Evolutionary conservation across 2,113 vertebrate genomes (phyloP).

Genomic region (Callopanchax toddi): DNA sequence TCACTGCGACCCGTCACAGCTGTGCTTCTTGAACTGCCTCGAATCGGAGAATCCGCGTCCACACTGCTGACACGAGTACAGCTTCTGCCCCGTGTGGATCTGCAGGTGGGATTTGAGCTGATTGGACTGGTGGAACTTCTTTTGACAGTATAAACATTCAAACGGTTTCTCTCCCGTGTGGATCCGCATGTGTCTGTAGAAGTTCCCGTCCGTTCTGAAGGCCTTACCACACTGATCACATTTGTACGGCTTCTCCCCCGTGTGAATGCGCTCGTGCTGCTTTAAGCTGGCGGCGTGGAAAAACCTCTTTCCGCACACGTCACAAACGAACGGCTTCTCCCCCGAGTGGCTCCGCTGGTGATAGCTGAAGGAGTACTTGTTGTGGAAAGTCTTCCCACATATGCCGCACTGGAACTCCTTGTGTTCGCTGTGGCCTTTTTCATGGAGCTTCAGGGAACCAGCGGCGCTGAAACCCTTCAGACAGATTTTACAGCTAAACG

Average conservation of each 20-base stretch:
- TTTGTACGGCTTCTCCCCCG: conserved; percentile 68
- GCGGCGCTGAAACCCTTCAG: conserved; percentile 67
- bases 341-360: conserved; percentile 75
- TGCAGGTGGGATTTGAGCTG: conserved; percentile 77
- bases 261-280: conserved; percentile 74
- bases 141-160: conserved; percentile 59
- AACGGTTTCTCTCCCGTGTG: conserved; percentile 73
- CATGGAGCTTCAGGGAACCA: conserved; percentile 61
- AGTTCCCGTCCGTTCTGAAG: conserved; percentile 72
- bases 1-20: conserved; percentile 41
- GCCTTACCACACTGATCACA: conserved; percentile 72
- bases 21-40: conserved; percentile 75
- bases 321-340: conserved; percentile 74
- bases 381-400: conserved; percentile 70
- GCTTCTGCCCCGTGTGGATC: conserved; percentile 73
- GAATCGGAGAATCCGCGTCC: conserved; percentile 72
- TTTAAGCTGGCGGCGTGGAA: conserved; percentile 65
- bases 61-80: conserved; percentile 72
- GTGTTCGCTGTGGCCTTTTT: conserved; percentile 68
- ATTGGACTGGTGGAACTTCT: conserved; percentile 73
- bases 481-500: conserved; percentile 71
- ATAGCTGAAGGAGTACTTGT: conserved; percentile 72
- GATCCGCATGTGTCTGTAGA: conserved; percentile 72
- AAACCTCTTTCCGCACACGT: conserved; percentile 72
- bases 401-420: conserved; percentile 71